A percentile compares a stretch with the other conserved stretches of the same genome.
Conservation (phyloP, 1,140 invertebrate species). For the Heliconius hewitsoni region DNA sequence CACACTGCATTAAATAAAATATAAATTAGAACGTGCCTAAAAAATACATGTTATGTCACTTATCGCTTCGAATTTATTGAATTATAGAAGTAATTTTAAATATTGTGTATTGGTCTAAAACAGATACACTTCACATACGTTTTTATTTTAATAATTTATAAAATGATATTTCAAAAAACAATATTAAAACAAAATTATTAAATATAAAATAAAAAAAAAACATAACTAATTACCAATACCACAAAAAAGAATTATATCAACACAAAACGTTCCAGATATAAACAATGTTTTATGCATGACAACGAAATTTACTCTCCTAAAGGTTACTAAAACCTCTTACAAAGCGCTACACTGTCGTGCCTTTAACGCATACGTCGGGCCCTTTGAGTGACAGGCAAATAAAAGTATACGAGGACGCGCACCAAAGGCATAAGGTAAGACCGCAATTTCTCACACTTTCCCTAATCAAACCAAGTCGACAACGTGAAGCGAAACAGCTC, state of each 20-base stretch:
- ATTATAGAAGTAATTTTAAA: no score
- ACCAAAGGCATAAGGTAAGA: slow-evolving; percentile 41
- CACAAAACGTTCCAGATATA: slow-evolving; percentile 54
- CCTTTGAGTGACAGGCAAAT: slow-evolving; percentile 75
- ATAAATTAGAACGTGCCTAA: no score
- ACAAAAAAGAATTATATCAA: neutral
- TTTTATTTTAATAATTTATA: no score
- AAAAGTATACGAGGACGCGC: slow-evolving; percentile 48
- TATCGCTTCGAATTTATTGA: no score
- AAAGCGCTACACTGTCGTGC: slow-evolving; percentile 68
- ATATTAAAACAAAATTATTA: neutral
- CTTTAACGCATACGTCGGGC: slow-evolving; percentile 55
- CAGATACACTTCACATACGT: no score
- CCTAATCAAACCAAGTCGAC: slow-evolving; percentile 51
- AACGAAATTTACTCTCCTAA: slow-evolving; percentile 71
- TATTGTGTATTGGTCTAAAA: no score
- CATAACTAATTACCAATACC: neutral
- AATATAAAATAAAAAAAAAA: neutral
- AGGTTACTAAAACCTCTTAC: slow-evolving; percentile 63
- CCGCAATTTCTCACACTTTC: slow-evolving; percentile 67
- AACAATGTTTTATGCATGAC: slow-evolving; percentile 66
- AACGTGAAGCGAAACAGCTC: slow-evolving; percentile 44
- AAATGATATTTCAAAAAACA: neutral
- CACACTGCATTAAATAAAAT: no score
- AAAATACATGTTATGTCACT: no score